A percentile compares a stretch with the other conserved stretches of the same genome.
phyloP scores from a whole-genome alignment of 2,888 invertebrate species.

The Nephrotoma flavescens region DNA sequence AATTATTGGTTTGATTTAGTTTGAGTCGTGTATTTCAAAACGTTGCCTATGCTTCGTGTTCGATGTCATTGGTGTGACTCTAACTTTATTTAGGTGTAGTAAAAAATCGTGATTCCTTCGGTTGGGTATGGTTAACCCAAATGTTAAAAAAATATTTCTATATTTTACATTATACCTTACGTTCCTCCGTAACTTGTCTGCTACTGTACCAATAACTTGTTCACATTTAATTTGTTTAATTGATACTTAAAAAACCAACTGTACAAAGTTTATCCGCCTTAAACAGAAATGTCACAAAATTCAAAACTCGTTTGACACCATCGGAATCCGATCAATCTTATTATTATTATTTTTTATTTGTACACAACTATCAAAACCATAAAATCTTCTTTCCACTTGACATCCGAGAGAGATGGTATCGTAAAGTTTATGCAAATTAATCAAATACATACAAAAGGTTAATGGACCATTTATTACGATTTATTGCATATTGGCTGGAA shows the following conservation, averaged over 20 bases:
- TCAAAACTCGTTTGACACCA: neutral
- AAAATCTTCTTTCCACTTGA: neutral
- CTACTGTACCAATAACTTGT: neutral
- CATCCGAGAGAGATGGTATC: neutral
- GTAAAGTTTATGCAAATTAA: neutral
- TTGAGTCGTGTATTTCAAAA: too few species aligned
- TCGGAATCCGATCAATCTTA: neutral
- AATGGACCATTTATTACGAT: neutral
- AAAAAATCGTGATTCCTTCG: too few species aligned
- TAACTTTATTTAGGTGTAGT: too few species aligned
- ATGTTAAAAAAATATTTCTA: too few species aligned
- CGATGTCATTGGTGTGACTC: too few species aligned
- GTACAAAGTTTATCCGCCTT: too few species aligned
- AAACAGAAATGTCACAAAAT: neutral
- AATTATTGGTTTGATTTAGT: too few species aligned
- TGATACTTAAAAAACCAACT: neutral
- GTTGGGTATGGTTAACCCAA: too few species aligned
- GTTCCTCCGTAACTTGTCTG: neutral
- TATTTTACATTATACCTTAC: too few species aligned
- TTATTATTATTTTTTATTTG: neutral
- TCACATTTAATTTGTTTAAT: neutral
- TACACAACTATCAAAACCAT: neutral
- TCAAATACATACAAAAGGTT: neutral
- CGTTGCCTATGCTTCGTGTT: too few species aligned
- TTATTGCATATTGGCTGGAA: neutral